Evolutionary conservation across 2,113 vertebrate genomes (phyloP).

Genomic region (Synchiropus splendidus): DNA sequence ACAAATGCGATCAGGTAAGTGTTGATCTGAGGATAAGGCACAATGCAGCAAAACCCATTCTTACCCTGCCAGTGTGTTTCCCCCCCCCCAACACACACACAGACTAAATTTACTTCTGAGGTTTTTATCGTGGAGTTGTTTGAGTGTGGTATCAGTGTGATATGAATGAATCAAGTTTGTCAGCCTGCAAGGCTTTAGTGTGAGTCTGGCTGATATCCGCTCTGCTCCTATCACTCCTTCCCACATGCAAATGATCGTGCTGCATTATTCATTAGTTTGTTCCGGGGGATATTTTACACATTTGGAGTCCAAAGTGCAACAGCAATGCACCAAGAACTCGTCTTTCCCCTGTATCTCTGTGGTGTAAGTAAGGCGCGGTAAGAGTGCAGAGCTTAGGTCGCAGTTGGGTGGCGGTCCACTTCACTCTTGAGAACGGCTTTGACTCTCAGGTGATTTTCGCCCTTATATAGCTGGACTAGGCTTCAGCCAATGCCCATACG

Average conservation of each 20-base stretch:
- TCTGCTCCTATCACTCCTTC: conserved; percentile 6
- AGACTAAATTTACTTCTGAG: background rate
- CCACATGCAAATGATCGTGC: conserved; percentile 2
- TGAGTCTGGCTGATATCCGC: conserved; percentile 9
- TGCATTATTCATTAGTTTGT: conserved; percentile 1
- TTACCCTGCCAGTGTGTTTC: too few species aligned
- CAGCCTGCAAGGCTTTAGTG: conserved; percentile 9
- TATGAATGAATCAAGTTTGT: conserved; percentile 11
- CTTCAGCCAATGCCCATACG: too few species aligned
- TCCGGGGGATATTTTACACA: background rate
- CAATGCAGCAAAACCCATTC: background rate
- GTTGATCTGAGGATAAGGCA: conserved; percentile 10
- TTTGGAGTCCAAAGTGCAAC: background rate
- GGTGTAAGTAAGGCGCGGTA: too few species aligned
- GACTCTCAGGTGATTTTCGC: too few species aligned
- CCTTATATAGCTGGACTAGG: too few species aligned
- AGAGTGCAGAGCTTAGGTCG: too few species aligned
- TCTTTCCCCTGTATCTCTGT: too few species aligned
- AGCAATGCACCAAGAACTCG: too few species aligned
- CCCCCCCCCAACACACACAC: too few species aligned
- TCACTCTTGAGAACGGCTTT: too few species aligned
- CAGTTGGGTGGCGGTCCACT: too few species aligned
- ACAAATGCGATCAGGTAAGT: conserved; percentile 36
- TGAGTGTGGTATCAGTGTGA: conserved; percentile 8
- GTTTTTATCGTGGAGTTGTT: background rate